Conservation (phyloP, 1,140 invertebrate genomes). For the Danaus melanippus region DNA sequence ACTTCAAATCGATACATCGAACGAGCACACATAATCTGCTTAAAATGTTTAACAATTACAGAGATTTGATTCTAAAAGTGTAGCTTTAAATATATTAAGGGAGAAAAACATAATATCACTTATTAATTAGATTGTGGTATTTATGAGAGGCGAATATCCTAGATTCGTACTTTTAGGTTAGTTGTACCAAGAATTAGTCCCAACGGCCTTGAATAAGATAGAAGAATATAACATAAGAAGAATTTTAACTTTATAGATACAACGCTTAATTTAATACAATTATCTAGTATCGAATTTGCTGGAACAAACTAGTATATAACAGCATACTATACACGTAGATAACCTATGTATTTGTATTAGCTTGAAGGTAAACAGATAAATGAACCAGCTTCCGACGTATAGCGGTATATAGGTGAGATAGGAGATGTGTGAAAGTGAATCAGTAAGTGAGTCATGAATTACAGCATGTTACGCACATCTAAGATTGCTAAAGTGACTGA, state of each 20-base stretch:
- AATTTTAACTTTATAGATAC: too few relatives aligned
- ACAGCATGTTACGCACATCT: slow-evolving; percentile 39
- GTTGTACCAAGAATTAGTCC: too few relatives aligned
- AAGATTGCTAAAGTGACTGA: slow-evolving; percentile 38
- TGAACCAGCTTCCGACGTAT: slow-evolving; percentile 1
- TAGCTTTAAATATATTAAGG: too few relatives aligned
- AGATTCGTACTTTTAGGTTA: too few relatives aligned
- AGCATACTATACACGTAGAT: slow-evolving; percentile 8
- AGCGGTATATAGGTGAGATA: too few relatives aligned
- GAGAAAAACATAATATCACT: too few relatives aligned
- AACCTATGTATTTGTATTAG: background rate
- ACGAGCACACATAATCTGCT: slow-evolving; percentile 32
- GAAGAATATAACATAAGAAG: background rate
- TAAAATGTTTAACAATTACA: slow-evolving; percentile 50
- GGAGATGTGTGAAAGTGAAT: slow-evolving; percentile 33
- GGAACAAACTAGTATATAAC: too few relatives aligned
- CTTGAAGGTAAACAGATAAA: slow-evolving; percentile 8
- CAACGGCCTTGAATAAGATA: slow-evolving; percentile 36
- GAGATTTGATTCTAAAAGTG: slow-evolving; percentile 40
- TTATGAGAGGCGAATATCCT: too few relatives aligned
- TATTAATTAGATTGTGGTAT: too few relatives aligned
- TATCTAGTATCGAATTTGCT: too few relatives aligned
- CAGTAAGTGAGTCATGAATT: slow-evolving; percentile 30
- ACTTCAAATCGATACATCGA: slow-evolving; percentile 34
- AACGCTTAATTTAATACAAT: too few relatives aligned